Evolutionary conservation across 2,113 vertebrate genomes (phyloP).

Genomic region (Spizaetus ornatus): DNA sequence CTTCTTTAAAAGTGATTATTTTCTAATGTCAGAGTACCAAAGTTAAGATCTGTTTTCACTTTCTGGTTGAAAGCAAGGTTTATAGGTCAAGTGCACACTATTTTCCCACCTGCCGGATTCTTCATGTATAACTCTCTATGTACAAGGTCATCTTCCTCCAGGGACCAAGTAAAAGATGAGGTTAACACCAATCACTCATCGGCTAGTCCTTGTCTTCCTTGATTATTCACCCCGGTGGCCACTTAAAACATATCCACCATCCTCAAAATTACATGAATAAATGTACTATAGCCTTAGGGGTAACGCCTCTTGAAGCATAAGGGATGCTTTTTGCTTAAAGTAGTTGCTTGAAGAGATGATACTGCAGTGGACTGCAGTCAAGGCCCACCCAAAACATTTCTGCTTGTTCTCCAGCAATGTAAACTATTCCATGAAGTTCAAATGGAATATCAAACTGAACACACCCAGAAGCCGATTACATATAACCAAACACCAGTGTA

Average conservation of each 20-base stretch:
- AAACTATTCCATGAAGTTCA: conserved; percentile 1
- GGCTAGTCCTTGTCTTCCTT: background rate
- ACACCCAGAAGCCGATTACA: background rate
- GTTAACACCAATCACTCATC: background rate
- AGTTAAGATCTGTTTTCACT: background rate
- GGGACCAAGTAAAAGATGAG: background rate
- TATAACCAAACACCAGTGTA: background rate
- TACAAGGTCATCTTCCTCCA: background rate
- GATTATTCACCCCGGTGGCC: background rate
- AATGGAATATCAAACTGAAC: background rate
- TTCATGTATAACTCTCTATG: background rate
- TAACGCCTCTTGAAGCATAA: background rate
- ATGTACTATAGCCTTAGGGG: background rate
- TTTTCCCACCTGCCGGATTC: background rate
- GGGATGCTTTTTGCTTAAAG: background rate
- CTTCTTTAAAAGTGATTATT: background rate
- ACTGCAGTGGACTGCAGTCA: background rate
- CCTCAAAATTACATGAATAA: background rate
- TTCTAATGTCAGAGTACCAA: background rate
- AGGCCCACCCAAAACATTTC: background rate
- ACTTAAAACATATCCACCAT: background rate
- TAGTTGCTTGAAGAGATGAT: background rate
- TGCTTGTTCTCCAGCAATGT: background rate
- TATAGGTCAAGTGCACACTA: background rate
- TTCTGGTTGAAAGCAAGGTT: background rate